phyloP scores from a whole-genome alignment of 2,888 invertebrate genomes.

The Nebria brevicollis region DNA sequence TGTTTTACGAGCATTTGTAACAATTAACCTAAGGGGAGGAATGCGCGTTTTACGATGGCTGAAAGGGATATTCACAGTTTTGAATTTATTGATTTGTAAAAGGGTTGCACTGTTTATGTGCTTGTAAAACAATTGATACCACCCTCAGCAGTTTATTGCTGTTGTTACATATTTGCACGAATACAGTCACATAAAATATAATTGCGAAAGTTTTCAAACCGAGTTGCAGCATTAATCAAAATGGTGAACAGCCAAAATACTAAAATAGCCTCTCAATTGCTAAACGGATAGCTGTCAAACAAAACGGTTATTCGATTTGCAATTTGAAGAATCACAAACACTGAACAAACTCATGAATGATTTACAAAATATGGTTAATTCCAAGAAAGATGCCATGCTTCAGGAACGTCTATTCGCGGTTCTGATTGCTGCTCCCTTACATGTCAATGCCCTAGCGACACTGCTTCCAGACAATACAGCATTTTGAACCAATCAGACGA shows the following conservation, averaged over 20 bases:
- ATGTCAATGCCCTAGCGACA: conserved; percentile 21
- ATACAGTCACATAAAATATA: not conserved
- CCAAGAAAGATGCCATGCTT: not conserved
- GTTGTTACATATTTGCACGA: not conserved
- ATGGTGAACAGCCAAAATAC: too few relatives aligned
- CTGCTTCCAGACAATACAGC: conserved; percentile 13
- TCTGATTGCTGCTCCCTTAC: conserved; percentile 4
- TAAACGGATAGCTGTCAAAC: too few relatives aligned
- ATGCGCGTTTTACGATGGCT: conserved; percentile 20
- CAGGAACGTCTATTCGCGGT: not conserved
- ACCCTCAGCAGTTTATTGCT: not conserved
- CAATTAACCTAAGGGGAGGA: conserved; percentile 40
- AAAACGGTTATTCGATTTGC: too few relatives aligned
- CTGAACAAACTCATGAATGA: not conserved
- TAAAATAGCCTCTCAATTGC: too few relatives aligned
- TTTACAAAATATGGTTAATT: not conserved
- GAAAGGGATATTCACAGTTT: conserved; percentile 44
- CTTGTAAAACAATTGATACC: conserved; percentile 17
- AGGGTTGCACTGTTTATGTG: conserved; percentile 4
- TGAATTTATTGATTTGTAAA: conserved; percentile 38
- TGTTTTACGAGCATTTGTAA: conserved; percentile 41
- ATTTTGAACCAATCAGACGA: conserved; percentile 38
- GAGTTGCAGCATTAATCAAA: not conserved
- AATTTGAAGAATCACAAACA: too few relatives aligned
- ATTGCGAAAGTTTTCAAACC: not conserved